These are phyloP conservation scores for Gymnoscopelus microlampas DNA, from an alignment of 2,797 vertebrate genomes.

Conservation along the genomic window DNA sequence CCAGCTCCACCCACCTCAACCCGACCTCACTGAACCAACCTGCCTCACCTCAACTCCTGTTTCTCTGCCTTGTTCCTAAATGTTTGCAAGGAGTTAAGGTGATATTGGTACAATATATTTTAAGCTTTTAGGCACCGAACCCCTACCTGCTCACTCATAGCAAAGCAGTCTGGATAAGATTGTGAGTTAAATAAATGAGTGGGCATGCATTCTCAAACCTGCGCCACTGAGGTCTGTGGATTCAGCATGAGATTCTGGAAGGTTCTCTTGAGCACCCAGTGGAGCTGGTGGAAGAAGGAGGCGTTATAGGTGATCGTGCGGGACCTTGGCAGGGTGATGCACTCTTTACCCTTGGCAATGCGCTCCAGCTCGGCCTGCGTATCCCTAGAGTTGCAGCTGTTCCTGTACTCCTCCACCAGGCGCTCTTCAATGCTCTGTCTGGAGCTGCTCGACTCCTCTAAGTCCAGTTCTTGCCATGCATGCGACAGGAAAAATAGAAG, in stretches of 20 bases:
- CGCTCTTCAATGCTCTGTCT: constrained; percentile 79
- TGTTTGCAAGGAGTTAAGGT: constrained; percentile 11
- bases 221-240: constrained; percentile 90
- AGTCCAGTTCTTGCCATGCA: constrained; percentile 59
- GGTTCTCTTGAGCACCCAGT: constrained; percentile 88
- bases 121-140: constrained; percentile 7
- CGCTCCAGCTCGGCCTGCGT: constrained; percentile 80
- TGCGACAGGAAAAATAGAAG: not conserved
- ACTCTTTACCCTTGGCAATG: constrained; percentile 68
- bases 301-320: constrained; percentile 84
- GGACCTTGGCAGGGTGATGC: constrained; percentile 48
- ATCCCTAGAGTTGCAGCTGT: constrained; percentile 79
- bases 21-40: not conserved
- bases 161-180: too few species aligned
- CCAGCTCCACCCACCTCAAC: not conserved
- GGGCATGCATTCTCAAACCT: constrained; percentile 78
- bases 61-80: constrained; percentile 58
- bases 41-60: constrained; percentile 31
- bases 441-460: constrained; percentile 51
- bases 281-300: constrained; percentile 90
- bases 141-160: too few species aligned
- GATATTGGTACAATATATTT: constrained; percentile 18
- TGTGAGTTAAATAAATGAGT: not conserved
- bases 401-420: constrained; percentile 83
- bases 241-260: constrained; percentile 90